Evolutionary conservation across 2,113 vertebrate species (phyloP).

Genomic region (Machaerirhynchus nigripectus): DNA sequence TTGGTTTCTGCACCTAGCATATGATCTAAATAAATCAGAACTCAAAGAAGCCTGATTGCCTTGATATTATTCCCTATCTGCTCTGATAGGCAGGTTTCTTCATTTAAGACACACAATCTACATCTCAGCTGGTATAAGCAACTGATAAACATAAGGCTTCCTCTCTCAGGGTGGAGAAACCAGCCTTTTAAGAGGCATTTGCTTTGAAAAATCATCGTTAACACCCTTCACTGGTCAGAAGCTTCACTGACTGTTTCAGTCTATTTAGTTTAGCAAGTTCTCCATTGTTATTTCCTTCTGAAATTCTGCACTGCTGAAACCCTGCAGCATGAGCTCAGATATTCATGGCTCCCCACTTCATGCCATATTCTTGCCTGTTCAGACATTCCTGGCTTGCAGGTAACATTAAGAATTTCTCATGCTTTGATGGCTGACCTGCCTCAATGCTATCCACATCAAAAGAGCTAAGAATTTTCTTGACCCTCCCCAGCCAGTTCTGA

Average conservation of each 20-base stretch:
- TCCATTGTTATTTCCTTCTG: not conserved
- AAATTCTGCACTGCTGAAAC: not conserved
- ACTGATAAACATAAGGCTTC: not conserved
- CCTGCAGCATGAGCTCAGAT: not conserved
- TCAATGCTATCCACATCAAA: not conserved
- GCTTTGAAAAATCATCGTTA: not conserved
- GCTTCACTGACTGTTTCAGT: not conserved
- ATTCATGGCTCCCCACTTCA: fast-evolving
- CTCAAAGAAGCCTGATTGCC: not conserved
- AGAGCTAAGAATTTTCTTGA: not conserved
- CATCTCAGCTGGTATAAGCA: not conserved
- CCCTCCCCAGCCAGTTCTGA: not conserved
- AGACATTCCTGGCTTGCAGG: not conserved
- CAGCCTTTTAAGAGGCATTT: not conserved
- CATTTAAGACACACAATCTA: not conserved
- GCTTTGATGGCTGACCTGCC: not conserved
- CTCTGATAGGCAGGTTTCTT: not conserved
- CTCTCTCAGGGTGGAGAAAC: not conserved
- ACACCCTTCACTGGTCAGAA: not conserved
- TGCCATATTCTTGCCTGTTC: not conserved
- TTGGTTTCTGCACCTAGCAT: not conserved
- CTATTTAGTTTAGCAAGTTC: not conserved
- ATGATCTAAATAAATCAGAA: not conserved
- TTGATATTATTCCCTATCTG: not conserved
- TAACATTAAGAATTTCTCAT: not conserved